Evolutionary conservation across 2,888 invertebrate genomes (phyloP).

Genomic region (Chalcosyrphus nemorum): DNA sequence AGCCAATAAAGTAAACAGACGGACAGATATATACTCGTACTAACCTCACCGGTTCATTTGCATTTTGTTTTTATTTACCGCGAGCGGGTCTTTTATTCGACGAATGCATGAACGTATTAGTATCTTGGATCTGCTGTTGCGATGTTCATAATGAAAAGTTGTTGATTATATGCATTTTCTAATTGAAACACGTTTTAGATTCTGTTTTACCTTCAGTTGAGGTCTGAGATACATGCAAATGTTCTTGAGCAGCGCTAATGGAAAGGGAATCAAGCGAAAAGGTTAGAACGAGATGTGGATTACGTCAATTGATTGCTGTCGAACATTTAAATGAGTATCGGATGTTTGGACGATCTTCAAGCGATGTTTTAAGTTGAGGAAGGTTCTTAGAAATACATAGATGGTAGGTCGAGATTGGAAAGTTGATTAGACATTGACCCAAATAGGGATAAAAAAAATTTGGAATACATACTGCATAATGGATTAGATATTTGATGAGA

Average conservation of each 20-base stretch:
- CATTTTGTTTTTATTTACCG: conserved; percentile 34
- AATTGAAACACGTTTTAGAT: conserved; percentile 62
- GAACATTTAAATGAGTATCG: conserved; percentile 40
- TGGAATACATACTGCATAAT: no score
- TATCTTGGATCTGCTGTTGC: background rate
- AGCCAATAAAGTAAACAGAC: conserved; percentile 40
- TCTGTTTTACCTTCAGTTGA: conserved; percentile 54
- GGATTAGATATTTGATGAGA: background rate
- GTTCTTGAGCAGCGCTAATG: conserved; percentile 29
- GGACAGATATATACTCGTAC: no score
- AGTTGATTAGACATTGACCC: background rate
- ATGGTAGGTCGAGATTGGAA: background rate
- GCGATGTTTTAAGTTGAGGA: conserved; percentile 13
- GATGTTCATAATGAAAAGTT: conserved; percentile 12
- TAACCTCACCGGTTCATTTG: background rate
- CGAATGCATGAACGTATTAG: background rate
- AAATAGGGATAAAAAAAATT: background rate
- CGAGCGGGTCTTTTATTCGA: conserved; percentile 21
- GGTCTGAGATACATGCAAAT: conserved; percentile 7
- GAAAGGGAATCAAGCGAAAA: conserved; percentile 26
- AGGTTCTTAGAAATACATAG: conserved; percentile 10
- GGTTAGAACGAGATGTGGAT: conserved; percentile 18
- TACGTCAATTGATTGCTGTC: conserved; percentile 33
- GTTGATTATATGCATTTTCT: conserved; percentile 46
- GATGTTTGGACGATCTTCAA: conserved; percentile 19